These are phyloP conservation scores for Elaphurus davidianus DNA, from an alignment of 2,113 vertebrate species.

Conservation along the genomic window DNA sequence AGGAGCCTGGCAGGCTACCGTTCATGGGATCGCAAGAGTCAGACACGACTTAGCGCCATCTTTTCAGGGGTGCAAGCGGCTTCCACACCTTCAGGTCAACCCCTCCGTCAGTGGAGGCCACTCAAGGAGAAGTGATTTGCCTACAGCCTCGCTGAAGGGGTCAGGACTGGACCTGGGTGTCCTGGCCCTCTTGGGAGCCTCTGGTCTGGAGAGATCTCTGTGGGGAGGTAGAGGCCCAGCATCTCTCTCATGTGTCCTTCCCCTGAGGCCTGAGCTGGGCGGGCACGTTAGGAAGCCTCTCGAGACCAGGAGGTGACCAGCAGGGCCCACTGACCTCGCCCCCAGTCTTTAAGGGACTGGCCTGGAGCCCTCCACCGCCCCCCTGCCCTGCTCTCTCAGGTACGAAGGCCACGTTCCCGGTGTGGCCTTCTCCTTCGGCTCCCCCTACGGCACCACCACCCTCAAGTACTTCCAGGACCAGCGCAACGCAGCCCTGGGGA, in stretches of 20 bases:
- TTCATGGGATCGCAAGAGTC: neutral
- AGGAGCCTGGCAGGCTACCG: neutral
- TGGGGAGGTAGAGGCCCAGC: neutral
- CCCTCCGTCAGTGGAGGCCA: neutral
- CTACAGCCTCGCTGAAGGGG: neutral
- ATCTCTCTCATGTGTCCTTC: neutral
- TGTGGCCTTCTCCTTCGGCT: constrained; percentile 64
- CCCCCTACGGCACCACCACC: constrained; percentile 67
- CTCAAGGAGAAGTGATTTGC: rapidly evolving
- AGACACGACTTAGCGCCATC: neutral
- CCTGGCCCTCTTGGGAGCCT: too few relatives aligned
- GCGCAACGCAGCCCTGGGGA: constrained; percentile 47
- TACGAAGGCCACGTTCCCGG: constrained; percentile 77
- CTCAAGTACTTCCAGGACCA: constrained; percentile 77
- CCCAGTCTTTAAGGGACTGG: too few relatives aligned
- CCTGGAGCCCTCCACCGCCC: too few relatives aligned
- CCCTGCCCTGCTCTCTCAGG: neutral
- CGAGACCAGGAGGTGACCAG: neutral
- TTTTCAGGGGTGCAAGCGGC: neutral
- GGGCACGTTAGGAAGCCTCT: neutral
- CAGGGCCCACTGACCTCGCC: neutral
- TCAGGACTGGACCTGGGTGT: rapidly evolving
- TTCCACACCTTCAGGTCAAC: neutral
- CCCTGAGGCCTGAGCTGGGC: neutral
- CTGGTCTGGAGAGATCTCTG: neutral